Evolutionary conservation across 2,797 vertebrate genomes (phyloP).

Genomic region (Austrolebias charrua): DNA sequence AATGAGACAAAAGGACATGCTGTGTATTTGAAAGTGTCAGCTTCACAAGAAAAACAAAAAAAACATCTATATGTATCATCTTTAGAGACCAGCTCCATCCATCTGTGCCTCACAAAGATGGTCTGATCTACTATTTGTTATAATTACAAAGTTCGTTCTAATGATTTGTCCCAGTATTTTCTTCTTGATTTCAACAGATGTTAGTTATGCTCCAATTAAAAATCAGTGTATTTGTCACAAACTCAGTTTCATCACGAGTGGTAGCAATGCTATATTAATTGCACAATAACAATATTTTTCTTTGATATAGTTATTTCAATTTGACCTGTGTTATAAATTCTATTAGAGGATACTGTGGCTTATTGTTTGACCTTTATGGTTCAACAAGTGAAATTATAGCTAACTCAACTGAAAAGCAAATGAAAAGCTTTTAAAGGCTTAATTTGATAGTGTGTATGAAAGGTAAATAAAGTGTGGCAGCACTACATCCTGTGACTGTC

Average conservation of each 20-base stretch:
- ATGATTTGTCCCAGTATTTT: background rate
- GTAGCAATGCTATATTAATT: background rate
- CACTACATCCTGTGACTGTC: background rate
- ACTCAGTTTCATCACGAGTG: background rate
- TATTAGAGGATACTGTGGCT: background rate
- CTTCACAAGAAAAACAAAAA: background rate
- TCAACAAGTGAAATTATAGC: background rate
- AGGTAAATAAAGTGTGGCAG: background rate
- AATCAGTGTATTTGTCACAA: background rate
- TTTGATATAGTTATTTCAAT: no score
- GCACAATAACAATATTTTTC: no score
- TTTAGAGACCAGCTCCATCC: background rate
- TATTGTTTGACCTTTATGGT: constrained; percentile 1
- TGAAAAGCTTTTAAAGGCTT: background rate
- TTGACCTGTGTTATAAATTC: background rate
- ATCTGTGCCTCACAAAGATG: background rate
- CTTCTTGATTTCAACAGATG: background rate
- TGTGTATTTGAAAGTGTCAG: background rate
- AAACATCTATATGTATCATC: background rate
- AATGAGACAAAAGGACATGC: background rate
- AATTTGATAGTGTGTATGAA: background rate
- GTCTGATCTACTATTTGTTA: background rate
- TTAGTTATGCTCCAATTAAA: background rate
- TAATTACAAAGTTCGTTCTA: background rate
- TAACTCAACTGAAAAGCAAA: background rate